Conservation (phyloP, 2,888 invertebrate genomes). For the Napeogenes sylphis region DNA sequence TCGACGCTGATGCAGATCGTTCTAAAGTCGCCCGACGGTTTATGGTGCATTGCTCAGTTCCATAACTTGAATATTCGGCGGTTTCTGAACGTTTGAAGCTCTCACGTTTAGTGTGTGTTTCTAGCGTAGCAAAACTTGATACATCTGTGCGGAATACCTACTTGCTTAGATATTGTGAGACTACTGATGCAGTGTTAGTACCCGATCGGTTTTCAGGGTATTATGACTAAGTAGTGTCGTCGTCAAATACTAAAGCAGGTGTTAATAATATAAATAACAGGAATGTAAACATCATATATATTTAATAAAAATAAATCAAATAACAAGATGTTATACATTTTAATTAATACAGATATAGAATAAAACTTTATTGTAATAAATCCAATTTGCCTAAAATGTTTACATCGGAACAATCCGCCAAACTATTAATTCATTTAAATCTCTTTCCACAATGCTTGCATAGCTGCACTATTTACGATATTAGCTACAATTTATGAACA, state of each 20-base stretch:
- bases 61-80: constrained; percentile 25
- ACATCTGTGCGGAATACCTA: constrained; percentile 71
- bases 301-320: background rate
- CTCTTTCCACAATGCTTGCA: constrained; percentile 20
- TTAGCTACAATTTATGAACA: constrained; percentile 31
- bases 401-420: background rate
- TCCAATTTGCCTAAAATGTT: constrained; percentile 13
- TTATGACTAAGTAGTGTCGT: background rate
- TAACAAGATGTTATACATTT: constrained; percentile 1
- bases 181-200: constrained; percentile 26
- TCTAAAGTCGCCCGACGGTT: constrained; percentile 17
- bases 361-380: background rate
- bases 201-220: no score
- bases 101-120: constrained; percentile 43
- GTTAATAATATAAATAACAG: background rate
- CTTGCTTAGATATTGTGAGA: constrained; percentile 59
- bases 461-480: constrained; percentile 24
- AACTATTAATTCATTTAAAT: constrained; percentile 28
- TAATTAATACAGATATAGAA: constrained; percentile 7
- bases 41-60: constrained; percentile 10
- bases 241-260: background rate
- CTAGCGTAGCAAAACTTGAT: constrained; percentile 58
- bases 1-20: constrained; percentile 22
- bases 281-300: background rate
- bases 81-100: constrained; percentile 49